These are phyloP conservation scores for Pseudochaenichthys georgianus DNA, from an alignment of 2,797 vertebrate species.

Conservation along the genomic window DNA sequence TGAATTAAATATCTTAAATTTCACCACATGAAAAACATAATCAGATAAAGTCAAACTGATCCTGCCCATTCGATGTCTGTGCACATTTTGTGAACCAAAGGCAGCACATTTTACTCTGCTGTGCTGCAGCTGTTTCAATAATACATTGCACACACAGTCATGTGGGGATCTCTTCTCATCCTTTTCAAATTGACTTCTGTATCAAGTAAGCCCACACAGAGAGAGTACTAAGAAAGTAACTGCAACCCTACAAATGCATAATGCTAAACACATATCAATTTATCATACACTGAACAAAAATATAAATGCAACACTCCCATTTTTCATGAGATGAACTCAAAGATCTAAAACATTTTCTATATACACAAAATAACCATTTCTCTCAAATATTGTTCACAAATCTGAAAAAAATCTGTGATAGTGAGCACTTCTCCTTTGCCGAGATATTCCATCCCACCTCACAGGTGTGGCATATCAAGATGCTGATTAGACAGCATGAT, in stretches of 20 bases:
- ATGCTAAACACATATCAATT: conserved; percentile 23
- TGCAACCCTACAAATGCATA: conserved; percentile 22
- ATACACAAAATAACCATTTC: too few species aligned
- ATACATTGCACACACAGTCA: conserved; percentile 34
- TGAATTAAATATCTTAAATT: not conserved
- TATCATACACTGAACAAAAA: not conserved
- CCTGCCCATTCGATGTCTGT: conserved; percentile 10
- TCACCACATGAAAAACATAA: not conserved
- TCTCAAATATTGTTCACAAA: too few species aligned
- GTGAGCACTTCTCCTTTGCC: too few species aligned
- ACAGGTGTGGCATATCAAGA: too few species aligned
- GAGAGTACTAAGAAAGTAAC: conserved; percentile 3
- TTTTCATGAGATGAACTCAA: too few species aligned
- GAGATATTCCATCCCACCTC: too few species aligned
- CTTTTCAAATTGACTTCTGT: conserved; percentile 55
- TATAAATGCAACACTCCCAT: too few species aligned
- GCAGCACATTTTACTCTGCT: conserved; percentile 10
- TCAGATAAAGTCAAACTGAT: conserved; percentile 8
- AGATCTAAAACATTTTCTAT: too few species aligned
- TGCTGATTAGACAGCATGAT: too few species aligned
- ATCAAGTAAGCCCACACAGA: conserved; percentile 31
- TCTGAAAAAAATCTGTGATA: too few species aligned
- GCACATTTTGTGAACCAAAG: conserved; percentile 16
- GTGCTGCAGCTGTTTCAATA: conserved; percentile 44
- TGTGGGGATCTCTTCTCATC: conserved; percentile 48